phyloP scores from a whole-genome alignment of 1,140 invertebrate genomes.

The Copidosoma floridanum region DNA sequence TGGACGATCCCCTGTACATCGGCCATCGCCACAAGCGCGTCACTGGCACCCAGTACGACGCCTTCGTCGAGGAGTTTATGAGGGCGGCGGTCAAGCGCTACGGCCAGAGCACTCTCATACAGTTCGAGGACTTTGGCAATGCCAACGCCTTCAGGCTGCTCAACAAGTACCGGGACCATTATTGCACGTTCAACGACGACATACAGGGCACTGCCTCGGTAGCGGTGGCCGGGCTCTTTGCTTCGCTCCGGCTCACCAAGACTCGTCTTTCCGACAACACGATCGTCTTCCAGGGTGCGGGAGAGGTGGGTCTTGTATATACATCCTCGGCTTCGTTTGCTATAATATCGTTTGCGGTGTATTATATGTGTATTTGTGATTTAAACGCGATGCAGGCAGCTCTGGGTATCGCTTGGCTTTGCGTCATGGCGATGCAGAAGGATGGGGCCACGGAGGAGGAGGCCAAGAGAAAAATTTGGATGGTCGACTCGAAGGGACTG shows the following conservation, averaged over 20 bases:
- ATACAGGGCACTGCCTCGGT: slow-evolving; percentile 92
- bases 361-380: too few species aligned
- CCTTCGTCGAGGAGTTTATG: slow-evolving; percentile 98
- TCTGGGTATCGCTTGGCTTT: slow-evolving; percentile 83
- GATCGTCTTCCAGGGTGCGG: slow-evolving; percentile 90
- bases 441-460: slow-evolving; percentile 73
- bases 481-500: slow-evolving; percentile 72
- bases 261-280: slow-evolving; percentile 75
- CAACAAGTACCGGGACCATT: slow-evolving; percentile 78
- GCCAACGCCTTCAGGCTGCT: slow-evolving; percentile 85
- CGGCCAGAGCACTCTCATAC: slow-evolving; percentile 79
- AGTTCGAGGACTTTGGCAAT: slow-evolving; percentile 96
- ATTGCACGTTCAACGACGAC: slow-evolving; percentile 95
- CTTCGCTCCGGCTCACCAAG: slow-evolving; percentile 75
- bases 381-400: slow-evolving; percentile 61
- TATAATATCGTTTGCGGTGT: slow-evolving; percentile 5
- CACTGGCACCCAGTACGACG: slow-evolving; percentile 81
- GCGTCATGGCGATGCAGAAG: slow-evolving; percentile 82
- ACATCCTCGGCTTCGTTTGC: too few species aligned
- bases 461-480: slow-evolving; percentile 72
- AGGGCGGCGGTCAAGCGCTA: slow-evolving; percentile 80
- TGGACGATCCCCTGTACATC: slow-evolving; percentile 90
- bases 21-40: slow-evolving; percentile 82
- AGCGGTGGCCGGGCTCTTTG: slow-evolving; percentile 87
- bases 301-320: slow-evolving; percentile 77